Evolutionary conservation across 2,797 vertebrate genomes (phyloP), one percentile per base, ranked within the genome.

Genomic region (Nothura maculosa): DNA sequence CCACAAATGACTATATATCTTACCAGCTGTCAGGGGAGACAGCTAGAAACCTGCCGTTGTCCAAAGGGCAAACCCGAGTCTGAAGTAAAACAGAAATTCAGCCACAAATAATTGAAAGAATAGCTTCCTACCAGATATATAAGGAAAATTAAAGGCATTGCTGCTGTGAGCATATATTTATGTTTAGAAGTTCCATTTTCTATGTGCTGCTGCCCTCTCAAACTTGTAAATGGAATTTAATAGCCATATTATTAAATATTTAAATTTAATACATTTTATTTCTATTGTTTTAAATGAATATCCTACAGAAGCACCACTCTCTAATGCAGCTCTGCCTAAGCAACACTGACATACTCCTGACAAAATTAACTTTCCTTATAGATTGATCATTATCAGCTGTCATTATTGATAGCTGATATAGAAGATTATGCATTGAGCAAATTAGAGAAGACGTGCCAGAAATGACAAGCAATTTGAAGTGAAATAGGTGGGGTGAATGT

Each of bases 391-490:
- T 38, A 38, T 38, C 38, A 38, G 38, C 38, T 38, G 38, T 38
- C 38, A 38, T 38, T 38, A 38, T 38, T 38, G 38, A 38, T 60
- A 81, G 57, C 42, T 60, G 48, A 48, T 48, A 77, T 14, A 61
- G 70, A 95, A 95, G 40, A 42, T 45, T 28, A 85, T 4, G 6
- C 63, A 84, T 96, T 85, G 73, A 95, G 66, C 76, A 86, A 61
- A 90, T 91, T 95, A 87, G 73, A 38, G 80, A 93, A 93, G 43
- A 78, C 17, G 57, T 73, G 42, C 52, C 77, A 92, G 75, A 95
- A 87, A 52, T 92, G 60, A 94, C 93, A 94, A 93, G 78, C 72
- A 87, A 89, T 94, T 68, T 91, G 68, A 95, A 89, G 50, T 58
- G 57, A 70, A 92, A 82, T 74, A 66, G 48, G 30, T 77, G 54